These are phyloP conservation scores for Zoanthus sociatus DNA, from an alignment of 92 coral and sea anemone species.

Conservation along the genomic window DNA sequence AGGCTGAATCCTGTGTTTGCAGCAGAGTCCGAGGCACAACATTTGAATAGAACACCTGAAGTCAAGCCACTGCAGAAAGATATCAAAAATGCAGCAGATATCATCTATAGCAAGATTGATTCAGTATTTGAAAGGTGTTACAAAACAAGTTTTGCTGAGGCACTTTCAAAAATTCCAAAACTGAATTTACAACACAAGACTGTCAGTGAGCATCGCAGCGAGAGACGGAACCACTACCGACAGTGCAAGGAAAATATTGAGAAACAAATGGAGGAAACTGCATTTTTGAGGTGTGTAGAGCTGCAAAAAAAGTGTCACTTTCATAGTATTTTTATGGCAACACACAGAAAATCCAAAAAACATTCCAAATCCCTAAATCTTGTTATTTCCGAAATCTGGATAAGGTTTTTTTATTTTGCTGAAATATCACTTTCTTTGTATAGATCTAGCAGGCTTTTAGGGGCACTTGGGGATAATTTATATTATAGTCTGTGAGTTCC, in stretches of 20 bases:
- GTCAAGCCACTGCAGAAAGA: conserved; percentile 25
- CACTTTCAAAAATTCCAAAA: conserved; percentile 4
- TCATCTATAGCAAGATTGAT: conserved; percentile 13
- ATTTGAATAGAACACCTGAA: neutral
- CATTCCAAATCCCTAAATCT: neutral
- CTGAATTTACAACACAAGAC: conserved; percentile 7
- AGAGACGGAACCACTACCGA: neutral
- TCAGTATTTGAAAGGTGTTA: neutral
- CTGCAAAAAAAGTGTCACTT: conserved; percentile 16
- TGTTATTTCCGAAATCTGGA: neutral
- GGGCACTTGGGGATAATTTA: neutral
- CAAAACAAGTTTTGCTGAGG: neutral
- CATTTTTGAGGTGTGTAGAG: conserved; percentile 11
- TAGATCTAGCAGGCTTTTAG: conserved; percentile 2
- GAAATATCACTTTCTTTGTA: neutral
- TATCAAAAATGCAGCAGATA: neutral
- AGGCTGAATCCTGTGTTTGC: conserved; percentile 44
- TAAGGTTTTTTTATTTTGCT: neutral
- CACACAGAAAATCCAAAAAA: neutral
- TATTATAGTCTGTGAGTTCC: neutral
- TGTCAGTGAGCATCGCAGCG: neutral
- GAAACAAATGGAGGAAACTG: conserved; percentile 12
- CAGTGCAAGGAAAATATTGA: conserved; percentile 3
- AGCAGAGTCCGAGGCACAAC: conserved; percentile 37
- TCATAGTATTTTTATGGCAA: neutral